phyloP scores from a whole-genome alignment of 2,797 vertebrate species.

The Fistularia tabacaria region DNA sequence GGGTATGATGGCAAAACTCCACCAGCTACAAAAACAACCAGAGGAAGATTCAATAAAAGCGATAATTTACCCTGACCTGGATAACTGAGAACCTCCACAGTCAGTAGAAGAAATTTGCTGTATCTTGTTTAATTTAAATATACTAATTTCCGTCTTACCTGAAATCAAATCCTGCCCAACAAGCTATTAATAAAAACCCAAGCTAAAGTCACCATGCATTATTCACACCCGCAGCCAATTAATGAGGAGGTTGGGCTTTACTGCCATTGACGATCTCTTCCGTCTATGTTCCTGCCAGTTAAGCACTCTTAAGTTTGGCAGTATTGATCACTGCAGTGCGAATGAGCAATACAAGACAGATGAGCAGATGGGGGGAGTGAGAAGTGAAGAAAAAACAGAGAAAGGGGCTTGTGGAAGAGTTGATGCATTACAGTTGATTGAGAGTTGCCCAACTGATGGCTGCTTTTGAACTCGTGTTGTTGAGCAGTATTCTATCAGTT shows the following conservation, averaged over 20 bases:
- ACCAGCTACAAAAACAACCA: slow-evolving; percentile 19
- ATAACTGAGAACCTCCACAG: too few species aligned
- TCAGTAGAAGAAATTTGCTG: too few species aligned
- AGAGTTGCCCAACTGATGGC: too few species aligned
- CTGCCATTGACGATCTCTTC: slow-evolving; percentile 38
- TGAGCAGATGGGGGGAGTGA: slow-evolving; percentile 5
- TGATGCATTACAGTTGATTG: too few species aligned
- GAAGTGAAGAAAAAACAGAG: not conserved
- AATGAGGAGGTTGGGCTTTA: slow-evolving; percentile 47
- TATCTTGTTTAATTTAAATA: slow-evolving; percentile 48
- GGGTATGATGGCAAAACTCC: slow-evolving; percentile 26
- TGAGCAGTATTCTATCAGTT: too few species aligned
- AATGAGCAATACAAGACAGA: slow-evolving; percentile 22
- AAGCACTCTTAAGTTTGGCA: slow-evolving; percentile 49
- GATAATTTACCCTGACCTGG: too few species aligned
- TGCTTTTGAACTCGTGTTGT: too few species aligned
- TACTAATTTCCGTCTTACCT: slow-evolving; percentile 43
- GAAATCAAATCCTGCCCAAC: slow-evolving; percentile 33
- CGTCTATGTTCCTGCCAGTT: slow-evolving; percentile 62
- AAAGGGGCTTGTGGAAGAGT: too few species aligned
- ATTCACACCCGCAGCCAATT: slow-evolving; percentile 75
- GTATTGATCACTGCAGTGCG: slow-evolving; percentile 54
- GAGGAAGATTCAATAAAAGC: slow-evolving; percentile 47
- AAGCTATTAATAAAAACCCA: slow-evolving; percentile 66
- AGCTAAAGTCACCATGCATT: slow-evolving; percentile 72